Evolutionary conservation across 2,888 invertebrate genomes (phyloP).

Genomic region (Hemistola chrysoprasaria): DNA sequence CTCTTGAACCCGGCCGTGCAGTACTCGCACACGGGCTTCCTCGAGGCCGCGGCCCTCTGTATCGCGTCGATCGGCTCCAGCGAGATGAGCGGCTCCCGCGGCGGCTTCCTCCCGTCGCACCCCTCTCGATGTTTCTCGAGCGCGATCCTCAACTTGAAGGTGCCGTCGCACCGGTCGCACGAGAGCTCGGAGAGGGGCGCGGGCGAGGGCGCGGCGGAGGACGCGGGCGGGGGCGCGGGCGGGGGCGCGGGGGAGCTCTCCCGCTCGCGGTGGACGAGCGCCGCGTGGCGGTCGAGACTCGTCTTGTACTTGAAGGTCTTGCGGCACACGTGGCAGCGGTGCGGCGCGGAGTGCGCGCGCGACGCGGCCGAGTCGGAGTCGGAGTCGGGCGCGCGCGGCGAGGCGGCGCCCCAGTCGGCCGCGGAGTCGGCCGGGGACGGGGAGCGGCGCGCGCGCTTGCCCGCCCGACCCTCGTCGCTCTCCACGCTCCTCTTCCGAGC

Average conservation of each 20-base stretch:
- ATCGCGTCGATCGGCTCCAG: slow-evolving; percentile 61
- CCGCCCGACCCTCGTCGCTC: slow-evolving; percentile 59
- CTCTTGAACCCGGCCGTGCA: slow-evolving; percentile 63
- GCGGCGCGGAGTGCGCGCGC: no score
- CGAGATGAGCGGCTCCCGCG: slow-evolving; percentile 60
- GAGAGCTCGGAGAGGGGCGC: slow-evolving; percentile 31
- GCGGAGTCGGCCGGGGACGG: no score
- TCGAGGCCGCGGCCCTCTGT: slow-evolving; percentile 10
- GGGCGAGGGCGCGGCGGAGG: no score
- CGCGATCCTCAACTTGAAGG: slow-evolving; percentile 76
- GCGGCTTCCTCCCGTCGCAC: slow-evolving; percentile 46
- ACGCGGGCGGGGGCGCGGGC: slow-evolving; percentile 19
- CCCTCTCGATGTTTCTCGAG: slow-evolving; percentile 63
- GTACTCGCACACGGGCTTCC: slow-evolving; percentile 52
- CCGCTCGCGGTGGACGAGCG: slow-evolving; percentile 44
- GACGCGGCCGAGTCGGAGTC: slow-evolving; percentile 60
- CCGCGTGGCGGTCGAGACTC: slow-evolving; percentile 46
- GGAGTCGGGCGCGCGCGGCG: slow-evolving; percentile 53
- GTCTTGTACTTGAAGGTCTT: slow-evolving; percentile 47
- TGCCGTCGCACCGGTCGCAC: slow-evolving; percentile 65
- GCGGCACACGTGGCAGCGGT: slow-evolving; percentile 38
- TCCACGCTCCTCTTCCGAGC: slow-evolving; percentile 63
- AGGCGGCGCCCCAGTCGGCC: slow-evolving; percentile 53
- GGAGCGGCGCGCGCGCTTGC: slow-evolving; percentile 59
- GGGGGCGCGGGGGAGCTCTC: slow-evolving; percentile 20